Base-by-base conservation (phyloP, 2,113 vertebrate species). In the Crotalus tigris region DNA sequence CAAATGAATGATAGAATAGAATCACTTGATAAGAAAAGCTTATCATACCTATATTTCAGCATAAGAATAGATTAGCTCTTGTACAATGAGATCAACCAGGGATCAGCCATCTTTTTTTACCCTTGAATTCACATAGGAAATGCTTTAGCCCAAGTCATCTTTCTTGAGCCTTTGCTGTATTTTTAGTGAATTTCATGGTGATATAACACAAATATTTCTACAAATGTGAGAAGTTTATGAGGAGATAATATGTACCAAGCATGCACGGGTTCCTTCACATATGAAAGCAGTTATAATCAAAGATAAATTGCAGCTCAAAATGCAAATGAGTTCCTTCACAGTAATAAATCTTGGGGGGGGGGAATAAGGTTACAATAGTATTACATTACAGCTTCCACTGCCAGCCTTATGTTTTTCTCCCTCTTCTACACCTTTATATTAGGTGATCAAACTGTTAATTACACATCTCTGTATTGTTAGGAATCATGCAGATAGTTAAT, bases 401-500 rank as follows among this genome's bases (percentile, higher is more conserved):
- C 5, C 54, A 59, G 88, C 17, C 51, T 88, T 88, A 17, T 87
- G 46, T 51, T 87, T 87, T 51, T 24, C 53, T 17, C 51, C 51
- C n/a, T 29, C 6, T 15, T n/a, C 51, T 88, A 29, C 87, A 88
- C 87, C 51, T 88, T 51, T 55, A 51, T n/a, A n/a, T 54, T 88
- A 88, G 54, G 29, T 53, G 87, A 55, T 55, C 87, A 88, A 88
- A 88, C 87, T 88, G 87, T n/a, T 54, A 54, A 88, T 7, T 81
- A 81, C 85, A 91, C 15, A 92, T 93, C 86, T 92, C 4, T 44
- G 1, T 91, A 90, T 94, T 86, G 39, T 86, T 94, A 95, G 94
- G 8, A 5, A 93, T 46, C 8, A 0, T 8, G 0, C 58, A 53
- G 93, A 93, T 88, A 29, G 12, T 33, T 92, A 94, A 0, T 91